A percentile compares a stretch with the other conserved stretches of the same genome.
These are phyloP conservation scores for Melanogrammus aeglefinus DNA, from an alignment of 2,797 vertebrate species.

Conservation along the genomic window DNA sequence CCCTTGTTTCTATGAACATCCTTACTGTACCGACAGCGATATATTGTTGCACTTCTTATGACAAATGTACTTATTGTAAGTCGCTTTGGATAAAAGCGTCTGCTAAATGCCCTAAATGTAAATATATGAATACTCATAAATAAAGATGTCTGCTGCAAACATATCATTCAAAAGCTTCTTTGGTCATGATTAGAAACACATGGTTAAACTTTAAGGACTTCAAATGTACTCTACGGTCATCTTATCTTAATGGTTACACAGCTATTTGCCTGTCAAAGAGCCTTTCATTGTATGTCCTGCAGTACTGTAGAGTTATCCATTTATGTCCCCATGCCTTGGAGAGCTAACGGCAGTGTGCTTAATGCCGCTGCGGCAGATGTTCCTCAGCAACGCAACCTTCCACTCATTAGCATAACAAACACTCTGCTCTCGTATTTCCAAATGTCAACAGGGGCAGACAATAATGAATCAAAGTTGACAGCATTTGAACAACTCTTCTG, in stretches of 20 bases:
- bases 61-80: too few relatives aligned
- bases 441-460: conserved; percentile 27
- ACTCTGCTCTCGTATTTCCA: conserved; percentile 30
- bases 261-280: neutral
- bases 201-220: neutral
- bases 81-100: too few relatives aligned
- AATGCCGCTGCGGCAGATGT: conserved; percentile 27
- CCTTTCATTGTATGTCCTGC: neutral
- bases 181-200: neutral
- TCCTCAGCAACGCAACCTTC: conserved; percentile 6
- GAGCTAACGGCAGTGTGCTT: conserved; percentile 8
- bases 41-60: too few relatives aligned
- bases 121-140: neutral
- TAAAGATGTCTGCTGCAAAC: neutral
- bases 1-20: too few relatives aligned
- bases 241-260: neutral
- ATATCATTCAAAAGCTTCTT: neutral
- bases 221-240: conserved; percentile 22
- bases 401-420: conserved; percentile 35
- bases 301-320: conserved; percentile 6
- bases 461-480: conserved; percentile 34
- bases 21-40: too few relatives aligned
- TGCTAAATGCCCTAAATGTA: too few relatives aligned
- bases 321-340: neutral
- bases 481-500: conserved; percentile 5